phyloP scores from a whole-genome alignment of 2,797 vertebrate species.

The Danio tinwini region DNA sequence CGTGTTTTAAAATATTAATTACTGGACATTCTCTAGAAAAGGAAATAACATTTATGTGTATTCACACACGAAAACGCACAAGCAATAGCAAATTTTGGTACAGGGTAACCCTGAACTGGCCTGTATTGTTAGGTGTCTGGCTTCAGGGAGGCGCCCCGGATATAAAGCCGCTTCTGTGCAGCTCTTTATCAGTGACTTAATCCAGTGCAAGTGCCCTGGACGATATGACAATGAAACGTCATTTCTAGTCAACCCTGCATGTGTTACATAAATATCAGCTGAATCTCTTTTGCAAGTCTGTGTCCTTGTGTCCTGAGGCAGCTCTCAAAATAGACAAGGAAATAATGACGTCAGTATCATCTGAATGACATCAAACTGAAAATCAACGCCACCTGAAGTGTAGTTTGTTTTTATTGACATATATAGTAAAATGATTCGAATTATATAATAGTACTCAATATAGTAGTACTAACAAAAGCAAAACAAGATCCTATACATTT shows the following conservation, averaged over 20 bases:
- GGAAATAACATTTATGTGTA: background rate
- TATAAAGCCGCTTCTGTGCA: conserved; percentile 36
- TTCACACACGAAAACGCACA: background rate
- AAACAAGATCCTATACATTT: too few species aligned
- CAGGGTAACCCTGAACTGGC: conserved; percentile 22
- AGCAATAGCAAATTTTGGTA: background rate
- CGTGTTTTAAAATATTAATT: background rate
- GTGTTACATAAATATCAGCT: background rate
- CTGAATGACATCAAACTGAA: background rate
- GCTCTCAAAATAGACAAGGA: conserved; percentile 2
- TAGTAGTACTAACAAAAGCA: too few species aligned
- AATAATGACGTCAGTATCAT: background rate
- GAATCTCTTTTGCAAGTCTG: background rate
- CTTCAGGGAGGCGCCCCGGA: conserved; percentile 44
- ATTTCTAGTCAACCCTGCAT: background rate
- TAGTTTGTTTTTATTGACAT: background rate
- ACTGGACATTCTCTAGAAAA: background rate
- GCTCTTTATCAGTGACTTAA: conserved; percentile 28
- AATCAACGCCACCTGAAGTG: background rate
- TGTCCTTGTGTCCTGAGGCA: background rate
- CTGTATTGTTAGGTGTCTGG: conserved; percentile 41
- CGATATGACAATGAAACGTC: background rate
- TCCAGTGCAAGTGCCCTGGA: background rate
- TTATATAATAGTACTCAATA: too few species aligned
- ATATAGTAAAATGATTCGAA: too few species aligned